Percentiles rank a stretch among this genome's conserved stretches.
These are phyloP conservation scores for Labeo calbasu DNA, from an alignment of 2,797 vertebrate species.

Conservation along the genomic window DNA sequence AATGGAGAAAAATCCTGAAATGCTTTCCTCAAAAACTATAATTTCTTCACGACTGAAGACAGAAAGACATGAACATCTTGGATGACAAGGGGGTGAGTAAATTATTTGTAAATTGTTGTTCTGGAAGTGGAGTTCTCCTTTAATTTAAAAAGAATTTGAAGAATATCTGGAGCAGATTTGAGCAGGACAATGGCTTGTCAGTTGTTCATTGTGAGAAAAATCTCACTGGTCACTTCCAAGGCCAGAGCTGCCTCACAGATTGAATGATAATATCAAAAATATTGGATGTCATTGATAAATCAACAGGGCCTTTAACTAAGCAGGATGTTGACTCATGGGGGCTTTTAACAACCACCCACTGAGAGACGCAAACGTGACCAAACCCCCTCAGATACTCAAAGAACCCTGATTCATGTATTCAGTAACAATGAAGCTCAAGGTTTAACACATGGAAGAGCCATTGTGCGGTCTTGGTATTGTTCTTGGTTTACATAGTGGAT, in stretches of 20 bases:
- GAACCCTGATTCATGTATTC: background rate
- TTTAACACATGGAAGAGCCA: background rate
- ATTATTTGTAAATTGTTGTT: too few relatives aligned
- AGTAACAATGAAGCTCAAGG: background rate
- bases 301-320: background rate
- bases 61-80: too few relatives aligned
- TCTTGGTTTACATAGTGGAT: conserved; percentile 17
- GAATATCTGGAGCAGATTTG: background rate
- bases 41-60: too few relatives aligned
- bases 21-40: too few relatives aligned
- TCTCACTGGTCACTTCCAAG: conserved; percentile 13
- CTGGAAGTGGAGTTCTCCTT: too few relatives aligned
- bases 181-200: conserved; percentile 7
- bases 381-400: conserved; percentile 1
- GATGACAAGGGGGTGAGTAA: too few relatives aligned
- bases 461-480: conserved; percentile 9
- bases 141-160: too few relatives aligned
- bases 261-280: conserved; percentile 5
- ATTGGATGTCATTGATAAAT: background rate
- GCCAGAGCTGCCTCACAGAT: background rate
- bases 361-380: background rate
- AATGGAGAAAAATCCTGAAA: too few relatives aligned
- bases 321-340: background rate
- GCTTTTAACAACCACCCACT: conserved; percentile 15
- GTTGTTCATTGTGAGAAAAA: background rate